Evolutionary conservation across 1,140 invertebrate genomes (phyloP), one percentile per base, ranked within the genome.

Genomic region (Nephotettix cincticeps): DNA sequence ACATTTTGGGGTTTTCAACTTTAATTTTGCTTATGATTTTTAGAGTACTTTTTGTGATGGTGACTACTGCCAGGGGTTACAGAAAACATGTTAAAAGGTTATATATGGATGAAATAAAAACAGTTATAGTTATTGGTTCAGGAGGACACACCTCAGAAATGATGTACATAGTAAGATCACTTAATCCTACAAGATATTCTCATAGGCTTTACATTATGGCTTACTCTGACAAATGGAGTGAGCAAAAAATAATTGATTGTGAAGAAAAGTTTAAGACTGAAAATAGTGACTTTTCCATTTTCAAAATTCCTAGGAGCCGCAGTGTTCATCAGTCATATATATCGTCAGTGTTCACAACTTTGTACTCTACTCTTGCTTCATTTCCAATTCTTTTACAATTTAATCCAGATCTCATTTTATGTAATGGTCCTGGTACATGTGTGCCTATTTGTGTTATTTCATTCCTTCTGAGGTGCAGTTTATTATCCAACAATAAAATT

Each of bases 391-490:
- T 96, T 14, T 85, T 89, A 74, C 85, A 81, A 58, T 84, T 89
- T 72, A 85, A 82, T 71, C 95, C 95, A 23, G 86, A 94, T 78
- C 77, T 97, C 69, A 84, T 97, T 69, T 79, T 98, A 1, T 94
- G 93, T 78, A 99, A 99, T 85, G 97, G 97, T 0, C 97, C 97
- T 65, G 97, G 96, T 27, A 98, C 95, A 3, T 98, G 96, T 82
- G 86, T 99, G 72, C 96, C 95, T 30, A 81, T 96, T 43, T 95
- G 93, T 82, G 71, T 92, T 13, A 84, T 90, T 61, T 89, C 87
- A 19, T 90, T 89, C 78, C n/a, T 90, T 0, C 84, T 87, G 69
- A 87, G 90, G 83, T 79, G 88, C 28, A 78, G 92, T 0, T 88
- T 85, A 71, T 76, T 95, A 9, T 80, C 84, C 28, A 83, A 91